Evolutionary conservation across 2,888 invertebrate genomes (phyloP), one percentile per base, ranked within the genome.

Genomic region (Drosophila monieri): DNA sequence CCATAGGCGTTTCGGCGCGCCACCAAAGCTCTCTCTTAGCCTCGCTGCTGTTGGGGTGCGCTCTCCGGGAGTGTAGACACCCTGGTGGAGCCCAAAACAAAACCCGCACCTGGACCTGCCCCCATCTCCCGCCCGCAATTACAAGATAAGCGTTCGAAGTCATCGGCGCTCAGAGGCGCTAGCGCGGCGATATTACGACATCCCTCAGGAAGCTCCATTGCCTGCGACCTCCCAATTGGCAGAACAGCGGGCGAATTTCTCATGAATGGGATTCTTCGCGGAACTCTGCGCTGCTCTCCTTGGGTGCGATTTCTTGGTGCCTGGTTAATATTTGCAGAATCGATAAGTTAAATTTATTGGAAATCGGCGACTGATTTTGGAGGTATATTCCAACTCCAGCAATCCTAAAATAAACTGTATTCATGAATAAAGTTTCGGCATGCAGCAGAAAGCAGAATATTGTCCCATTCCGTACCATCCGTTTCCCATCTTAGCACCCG

Each of bases 101-200:
- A 62, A 49, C 61, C 48, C 35, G 25, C 49, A 61, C 49, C 41
- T 35, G 61, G 49, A 48, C 32, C 32, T 49, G 32, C 41, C 25
- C 8, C 62, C 68, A 72, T 73, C 72, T n/a, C 68, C 66, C 54
- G 61, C 44, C 73, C 59, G 74, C 78, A 80, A 80, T 85, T 86
- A 86, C 85, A 74, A 74, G 87, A 86, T 86, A 86, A 79, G 76
- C 81, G 78, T 74, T 72, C 49, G 46, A 48, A 68, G 70, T 64
- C 68, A 74, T 58, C 78, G 81, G 76, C 78, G 81, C 83, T 25
- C 85, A 84, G 83, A 65, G 67, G 44, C 62, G 67, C 75, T 53
- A 75, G 77, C 77, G 68, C 70, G 75, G 54, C 46, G 53, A 39
- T n/a, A 25, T 64, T 64, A 64, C 52, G 44, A 18, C 18, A 25